phyloP scores from a whole-genome alignment of 1,140 invertebrate species.

The Caenorhabditis brenneri region DNA sequence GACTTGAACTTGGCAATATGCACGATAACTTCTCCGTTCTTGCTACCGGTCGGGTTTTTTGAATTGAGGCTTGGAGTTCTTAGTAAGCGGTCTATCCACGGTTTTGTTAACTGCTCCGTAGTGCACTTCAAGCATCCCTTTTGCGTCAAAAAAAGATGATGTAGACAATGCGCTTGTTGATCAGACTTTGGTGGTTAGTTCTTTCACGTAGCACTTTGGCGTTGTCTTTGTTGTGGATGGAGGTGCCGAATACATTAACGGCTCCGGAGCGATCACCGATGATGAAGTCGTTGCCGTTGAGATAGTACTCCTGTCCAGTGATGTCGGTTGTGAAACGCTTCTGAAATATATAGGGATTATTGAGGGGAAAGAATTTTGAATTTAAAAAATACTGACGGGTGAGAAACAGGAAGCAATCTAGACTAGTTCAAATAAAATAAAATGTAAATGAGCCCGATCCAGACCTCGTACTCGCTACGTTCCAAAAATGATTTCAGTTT shows the following conservation, averaged over 20 bases:
- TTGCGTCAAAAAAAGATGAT: background rate
- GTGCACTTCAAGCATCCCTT: background rate
- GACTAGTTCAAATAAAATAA: no score
- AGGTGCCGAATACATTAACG: background rate
- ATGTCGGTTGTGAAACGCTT: background rate
- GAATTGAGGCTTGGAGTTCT: background rate
- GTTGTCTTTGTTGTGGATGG: background rate
- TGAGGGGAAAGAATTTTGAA: no score
- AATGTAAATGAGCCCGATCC: no score
- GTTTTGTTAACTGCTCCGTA: background rate
- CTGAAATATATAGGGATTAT: no score
- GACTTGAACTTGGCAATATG: constrained; percentile 13
- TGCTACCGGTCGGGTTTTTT: background rate
- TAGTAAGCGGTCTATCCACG: no score
- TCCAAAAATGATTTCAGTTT: no score
- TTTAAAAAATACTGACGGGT: no score
- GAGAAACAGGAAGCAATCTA: no score
- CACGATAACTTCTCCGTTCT: background rate
- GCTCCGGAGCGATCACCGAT: background rate
- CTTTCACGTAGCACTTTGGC: background rate
- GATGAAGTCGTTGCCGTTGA: background rate
- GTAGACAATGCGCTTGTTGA: constrained; percentile 1
- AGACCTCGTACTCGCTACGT: no score
- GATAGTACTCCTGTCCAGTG: background rate
- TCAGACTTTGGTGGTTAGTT: background rate